Conservation (phyloP, 2,888 invertebrate species). For the Diploptera punctata region DNA sequence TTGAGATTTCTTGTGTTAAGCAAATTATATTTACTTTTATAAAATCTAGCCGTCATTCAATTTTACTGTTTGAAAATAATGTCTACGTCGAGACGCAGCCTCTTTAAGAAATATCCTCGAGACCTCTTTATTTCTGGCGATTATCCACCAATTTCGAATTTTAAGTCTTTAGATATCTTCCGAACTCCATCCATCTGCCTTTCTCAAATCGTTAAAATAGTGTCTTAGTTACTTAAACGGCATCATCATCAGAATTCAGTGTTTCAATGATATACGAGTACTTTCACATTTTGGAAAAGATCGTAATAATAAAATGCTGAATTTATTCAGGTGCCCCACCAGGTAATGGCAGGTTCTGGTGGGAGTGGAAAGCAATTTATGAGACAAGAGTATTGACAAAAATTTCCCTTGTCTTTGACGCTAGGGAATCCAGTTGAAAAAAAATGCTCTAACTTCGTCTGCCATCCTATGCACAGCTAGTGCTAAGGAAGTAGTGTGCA, state of each 20-base stretch:
- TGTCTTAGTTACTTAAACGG: not conserved
- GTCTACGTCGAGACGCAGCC: no score
- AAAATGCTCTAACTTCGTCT: no score
- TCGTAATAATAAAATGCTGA: not conserved
- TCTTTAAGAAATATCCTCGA: no score
- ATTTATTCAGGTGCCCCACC: not conserved
- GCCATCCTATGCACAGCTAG: not conserved
- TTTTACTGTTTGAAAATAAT: not conserved
- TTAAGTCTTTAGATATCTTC: no score
- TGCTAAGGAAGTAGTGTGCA: not conserved
- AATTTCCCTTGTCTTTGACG: not conserved
- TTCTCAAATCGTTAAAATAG: no score
- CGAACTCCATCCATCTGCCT: no score
- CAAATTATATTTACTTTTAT: not conserved
- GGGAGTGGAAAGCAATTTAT: no score
- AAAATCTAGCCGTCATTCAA: not conserved
- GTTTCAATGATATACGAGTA: no score
- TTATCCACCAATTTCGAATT: no score
- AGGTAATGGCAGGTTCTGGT: not conserved
- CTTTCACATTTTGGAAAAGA: not conserved
- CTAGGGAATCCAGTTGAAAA: not conserved
- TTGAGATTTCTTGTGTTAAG: not conserved
- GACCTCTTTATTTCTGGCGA: no score
- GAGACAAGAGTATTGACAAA: no score
- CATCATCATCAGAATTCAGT: not conserved